Conservation (phyloP, 2,113 vertebrate species). For the Butorides virescens region DNA sequence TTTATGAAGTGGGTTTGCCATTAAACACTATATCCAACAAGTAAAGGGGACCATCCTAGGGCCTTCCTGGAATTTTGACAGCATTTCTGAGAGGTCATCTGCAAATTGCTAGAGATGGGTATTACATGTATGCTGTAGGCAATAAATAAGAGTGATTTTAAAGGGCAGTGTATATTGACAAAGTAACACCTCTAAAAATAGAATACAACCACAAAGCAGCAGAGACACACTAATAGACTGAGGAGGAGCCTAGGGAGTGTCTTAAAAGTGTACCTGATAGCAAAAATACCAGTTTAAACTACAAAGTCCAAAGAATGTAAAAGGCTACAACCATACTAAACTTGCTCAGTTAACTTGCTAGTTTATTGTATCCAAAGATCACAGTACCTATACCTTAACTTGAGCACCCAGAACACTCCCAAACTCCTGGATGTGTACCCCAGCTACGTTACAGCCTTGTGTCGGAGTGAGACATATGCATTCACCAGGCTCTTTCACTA, state of each 20-base stretch:
- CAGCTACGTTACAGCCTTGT: not conserved
- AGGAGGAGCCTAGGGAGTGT: not conserved
- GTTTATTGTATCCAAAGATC: not conserved
- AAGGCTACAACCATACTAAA: not conserved
- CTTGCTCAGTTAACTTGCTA: not conserved
- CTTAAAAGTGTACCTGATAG: not conserved
- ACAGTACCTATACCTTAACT: not conserved
- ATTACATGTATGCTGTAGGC: not conserved
- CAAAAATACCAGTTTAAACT: not conserved
- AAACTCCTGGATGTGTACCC: not conserved
- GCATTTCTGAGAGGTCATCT: not conserved
- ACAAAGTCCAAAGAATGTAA: not conserved
- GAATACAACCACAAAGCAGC: not conserved
- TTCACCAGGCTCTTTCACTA: not conserved
- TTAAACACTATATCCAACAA: constrained; percentile 8
- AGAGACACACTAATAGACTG: not conserved
- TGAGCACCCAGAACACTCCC: not conserved
- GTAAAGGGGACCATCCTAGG: not conserved
- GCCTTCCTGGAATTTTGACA: constrained; percentile 60
- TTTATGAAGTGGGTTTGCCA: not conserved
- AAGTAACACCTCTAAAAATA: constrained; percentile 16
- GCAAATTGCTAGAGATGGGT: not conserved
- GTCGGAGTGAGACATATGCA: rapidly evolving
- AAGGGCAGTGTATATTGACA: not conserved
- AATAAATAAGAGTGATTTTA: constrained; percentile 36